phyloP scores from a whole-genome alignment of 2,797 vertebrate species.

The Hydrophis major region DNA sequence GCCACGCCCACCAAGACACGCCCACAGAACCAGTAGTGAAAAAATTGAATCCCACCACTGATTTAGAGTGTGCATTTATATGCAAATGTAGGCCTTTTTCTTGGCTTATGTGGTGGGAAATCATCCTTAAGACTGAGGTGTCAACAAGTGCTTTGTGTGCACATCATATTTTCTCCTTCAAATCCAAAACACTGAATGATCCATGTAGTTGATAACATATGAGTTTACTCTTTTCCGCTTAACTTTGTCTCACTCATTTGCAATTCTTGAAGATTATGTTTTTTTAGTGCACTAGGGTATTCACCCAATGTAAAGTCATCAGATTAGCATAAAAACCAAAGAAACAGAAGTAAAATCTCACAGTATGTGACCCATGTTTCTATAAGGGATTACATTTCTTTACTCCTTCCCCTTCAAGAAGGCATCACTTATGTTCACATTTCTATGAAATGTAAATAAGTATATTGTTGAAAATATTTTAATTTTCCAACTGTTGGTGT shows the following conservation, averaged over 20 bases:
- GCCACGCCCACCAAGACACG: too few species aligned
- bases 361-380: conserved; percentile 9
- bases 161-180: background rate
- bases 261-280: conserved; percentile 15
- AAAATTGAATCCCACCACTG: background rate
- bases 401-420: conserved; percentile 10
- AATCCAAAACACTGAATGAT: background rate
- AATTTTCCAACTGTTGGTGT: conserved; percentile 52
- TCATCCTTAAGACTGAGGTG: background rate
- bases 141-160: background rate
- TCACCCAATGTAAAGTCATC: conserved; percentile 28
- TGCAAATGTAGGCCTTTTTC: background rate
- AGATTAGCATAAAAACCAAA: conserved; percentile 37
- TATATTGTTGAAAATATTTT: conserved; percentile 51
- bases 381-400: conserved; percentile 31
- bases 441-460: conserved; percentile 49
- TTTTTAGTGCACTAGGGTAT: background rate
- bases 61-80: background rate
- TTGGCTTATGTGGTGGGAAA: background rate
- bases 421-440: background rate
- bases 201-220: conserved; percentile 22
- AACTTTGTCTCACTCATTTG: conserved; percentile 33
- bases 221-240: conserved; percentile 37
- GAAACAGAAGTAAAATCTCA: conserved; percentile 35
- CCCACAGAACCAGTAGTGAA: too few species aligned